Evolutionary conservation across 2,888 invertebrate species (phyloP), one percentile per base, ranked within the genome.

Genomic region (Chirona hameri): DNA sequence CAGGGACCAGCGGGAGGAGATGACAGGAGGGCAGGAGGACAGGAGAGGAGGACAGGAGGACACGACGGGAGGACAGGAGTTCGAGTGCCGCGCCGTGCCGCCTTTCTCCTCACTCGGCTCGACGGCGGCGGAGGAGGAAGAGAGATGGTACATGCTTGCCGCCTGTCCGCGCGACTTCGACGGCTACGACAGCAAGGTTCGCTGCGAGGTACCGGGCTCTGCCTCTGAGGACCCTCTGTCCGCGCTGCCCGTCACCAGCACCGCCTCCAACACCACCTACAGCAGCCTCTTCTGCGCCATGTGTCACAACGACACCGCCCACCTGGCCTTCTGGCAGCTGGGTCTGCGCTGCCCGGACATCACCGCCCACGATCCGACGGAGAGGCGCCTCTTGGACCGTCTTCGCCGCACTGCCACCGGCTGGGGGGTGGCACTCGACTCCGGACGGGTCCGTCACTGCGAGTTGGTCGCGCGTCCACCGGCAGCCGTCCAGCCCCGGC

Each of bases 201-300:
- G 55, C 27, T 80, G 80, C 29, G 80, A 80, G 29, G 52, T 2
- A 5, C 80, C 80, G 18, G 3, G 15, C 15, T 1, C 3, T 7
- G 55, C 80, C 15, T 39, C 21, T 24, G 24, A 46, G n/a, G 80
- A 80, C 80, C 80, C 80, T 10, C n/a, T 80, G 14, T 48, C 52
- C 4, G 48, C 80, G 18, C 48, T 80, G 4, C 80, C 52, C 27
- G 80, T 55, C 52, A 80, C 80, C 52, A 80, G 80, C 80, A 29
- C 5, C 52, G 29, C 55, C 27, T 7, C 80, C 27, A 21, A 21
- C 55, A n/a, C 48, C 52, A 80, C 80, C 52, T 80, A 80, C 52
- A 27, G 29, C 52, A 80, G 48, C 52, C 15, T 52, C 48, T 80
- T 18, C 80, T 80, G 80, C 80, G 80, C 80, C 55, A 48, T 80